Evolutionary conservation across 2,797 vertebrate species (phyloP).

Genomic region (Megalops cyprinoides): DNA sequence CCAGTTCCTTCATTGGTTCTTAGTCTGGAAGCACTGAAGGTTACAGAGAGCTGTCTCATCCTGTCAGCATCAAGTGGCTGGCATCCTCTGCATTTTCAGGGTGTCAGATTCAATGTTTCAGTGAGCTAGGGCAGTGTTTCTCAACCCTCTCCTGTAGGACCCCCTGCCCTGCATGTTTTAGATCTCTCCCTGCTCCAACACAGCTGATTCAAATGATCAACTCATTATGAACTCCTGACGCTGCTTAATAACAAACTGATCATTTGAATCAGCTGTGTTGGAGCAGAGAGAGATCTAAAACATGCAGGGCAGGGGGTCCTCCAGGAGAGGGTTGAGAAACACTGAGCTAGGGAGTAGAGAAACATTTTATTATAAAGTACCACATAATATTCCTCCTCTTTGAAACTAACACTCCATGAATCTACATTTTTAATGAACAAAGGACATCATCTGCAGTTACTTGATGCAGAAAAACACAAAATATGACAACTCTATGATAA

Average conservation of each 20-base stretch:
- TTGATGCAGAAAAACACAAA: background rate
- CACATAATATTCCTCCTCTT: background rate
- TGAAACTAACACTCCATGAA: no score
- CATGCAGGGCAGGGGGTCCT: no score
- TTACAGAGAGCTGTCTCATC: slow-evolving; percentile 27
- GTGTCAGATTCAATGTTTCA: slow-evolving; percentile 5
- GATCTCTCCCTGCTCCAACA: no score
- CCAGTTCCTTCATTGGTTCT: slow-evolving; percentile 7
- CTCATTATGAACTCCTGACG: no score
- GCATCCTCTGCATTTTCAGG: background rate
- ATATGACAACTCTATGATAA: no score
- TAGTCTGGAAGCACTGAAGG: background rate
- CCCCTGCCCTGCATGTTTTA: no score
- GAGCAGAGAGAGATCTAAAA: no score
- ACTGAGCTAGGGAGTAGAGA: background rate
- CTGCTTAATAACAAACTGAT: no score
- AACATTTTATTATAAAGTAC: background rate
- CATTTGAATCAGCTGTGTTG: no score
- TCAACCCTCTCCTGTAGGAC: no score
- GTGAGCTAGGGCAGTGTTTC: slow-evolving; percentile 17
- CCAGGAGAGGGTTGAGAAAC: slow-evolving; percentile 21
- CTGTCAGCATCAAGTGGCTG: slow-evolving; percentile 26
- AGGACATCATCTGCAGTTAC: background rate
- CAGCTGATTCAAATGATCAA: no score
- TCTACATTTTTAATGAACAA: no score